A percentile compares a stretch with the other conserved stretches of the same genome.
Evolutionary conservation across 2,888 invertebrate species (phyloP).

Genomic region (Sisyra nigra): DNA sequence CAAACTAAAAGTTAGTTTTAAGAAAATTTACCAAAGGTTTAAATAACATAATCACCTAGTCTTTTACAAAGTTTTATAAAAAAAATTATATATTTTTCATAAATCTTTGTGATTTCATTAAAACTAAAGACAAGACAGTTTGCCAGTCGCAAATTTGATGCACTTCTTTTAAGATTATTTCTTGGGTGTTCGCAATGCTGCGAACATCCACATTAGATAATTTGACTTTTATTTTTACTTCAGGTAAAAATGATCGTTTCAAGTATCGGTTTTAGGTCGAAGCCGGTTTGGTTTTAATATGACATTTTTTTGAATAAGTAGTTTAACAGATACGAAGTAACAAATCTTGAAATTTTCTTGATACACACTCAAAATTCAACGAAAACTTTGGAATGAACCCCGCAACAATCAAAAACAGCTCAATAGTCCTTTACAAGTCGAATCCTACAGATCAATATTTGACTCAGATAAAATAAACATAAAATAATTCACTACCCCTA

Average conservation of each 20-base stretch:
- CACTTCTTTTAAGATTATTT: background rate
- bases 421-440: too few species aligned
- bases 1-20: too few species aligned
- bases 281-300: too few species aligned
- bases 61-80: background rate
- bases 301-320: too few species aligned
- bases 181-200: background rate
- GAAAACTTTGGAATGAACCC: background rate
- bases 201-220: background rate
- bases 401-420: background rate
- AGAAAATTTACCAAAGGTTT: too few species aligned
- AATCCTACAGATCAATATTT: too few species aligned
- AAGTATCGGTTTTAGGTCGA: too few species aligned
- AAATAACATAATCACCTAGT: too few species aligned
- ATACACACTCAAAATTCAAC: background rate
- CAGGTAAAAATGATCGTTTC: background rate
- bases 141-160: background rate
- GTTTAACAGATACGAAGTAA: too few species aligned
- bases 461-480: too few species aligned
- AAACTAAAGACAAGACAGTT: background rate
- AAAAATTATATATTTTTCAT: conserved; percentile 1
- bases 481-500: too few species aligned
- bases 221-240: conserved; percentile 1
- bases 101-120: too few species aligned
- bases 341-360: background rate